Percentiles rank a stretch among this genome's conserved stretches.
Evolutionary conservation across 2,888 invertebrate genomes (phyloP).

Genomic region (Agrilus mali): DNA sequence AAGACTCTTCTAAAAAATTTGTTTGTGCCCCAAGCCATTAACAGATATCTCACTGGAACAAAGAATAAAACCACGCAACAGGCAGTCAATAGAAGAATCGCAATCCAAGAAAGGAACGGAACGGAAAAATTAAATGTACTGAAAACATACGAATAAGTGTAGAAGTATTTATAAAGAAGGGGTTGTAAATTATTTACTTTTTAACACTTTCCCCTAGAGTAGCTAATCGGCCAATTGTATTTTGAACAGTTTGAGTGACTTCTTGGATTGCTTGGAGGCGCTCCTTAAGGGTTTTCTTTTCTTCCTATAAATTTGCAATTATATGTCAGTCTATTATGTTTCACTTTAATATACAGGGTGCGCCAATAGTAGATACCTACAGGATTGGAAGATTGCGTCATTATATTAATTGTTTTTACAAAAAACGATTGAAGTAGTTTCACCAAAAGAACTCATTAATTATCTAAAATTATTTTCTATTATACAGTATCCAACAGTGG

Average conservation of each 20-base stretch:
- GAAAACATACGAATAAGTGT: slow-evolving; percentile 27
- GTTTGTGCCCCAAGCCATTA: slow-evolving; percentile 87
- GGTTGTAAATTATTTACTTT: slow-evolving; percentile 53
- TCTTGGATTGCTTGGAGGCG: slow-evolving; percentile 92
- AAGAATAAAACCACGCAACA: slow-evolving; percentile 73
- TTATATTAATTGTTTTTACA: too few species aligned
- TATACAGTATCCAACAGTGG: too few species aligned
- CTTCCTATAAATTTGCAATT: slow-evolving; percentile 51
- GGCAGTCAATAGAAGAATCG: slow-evolving; percentile 62
- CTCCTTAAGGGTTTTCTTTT: slow-evolving; percentile 90
- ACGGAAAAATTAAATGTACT: slow-evolving; percentile 95
- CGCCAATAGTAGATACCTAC: too few species aligned
- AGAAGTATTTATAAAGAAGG: background rate
- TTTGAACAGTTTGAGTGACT: slow-evolving; percentile 93
- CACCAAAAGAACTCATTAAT: too few species aligned
- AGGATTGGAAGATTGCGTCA: too few species aligned
- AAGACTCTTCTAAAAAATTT: slow-evolving; percentile 91
- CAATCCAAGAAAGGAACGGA: slow-evolving; percentile 89
- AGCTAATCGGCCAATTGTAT: slow-evolving; percentile 86
- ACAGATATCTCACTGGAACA: slow-evolving; percentile 77
- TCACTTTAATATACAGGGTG: too few species aligned
- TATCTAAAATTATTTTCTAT: too few species aligned
- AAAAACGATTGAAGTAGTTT: too few species aligned
- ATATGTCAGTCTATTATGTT: too few species aligned
- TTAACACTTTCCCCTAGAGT: slow-evolving; percentile 88